phyloP scores from a whole-genome alignment of 2,113 vertebrate species.

The Dipodomys merriami region DNA sequence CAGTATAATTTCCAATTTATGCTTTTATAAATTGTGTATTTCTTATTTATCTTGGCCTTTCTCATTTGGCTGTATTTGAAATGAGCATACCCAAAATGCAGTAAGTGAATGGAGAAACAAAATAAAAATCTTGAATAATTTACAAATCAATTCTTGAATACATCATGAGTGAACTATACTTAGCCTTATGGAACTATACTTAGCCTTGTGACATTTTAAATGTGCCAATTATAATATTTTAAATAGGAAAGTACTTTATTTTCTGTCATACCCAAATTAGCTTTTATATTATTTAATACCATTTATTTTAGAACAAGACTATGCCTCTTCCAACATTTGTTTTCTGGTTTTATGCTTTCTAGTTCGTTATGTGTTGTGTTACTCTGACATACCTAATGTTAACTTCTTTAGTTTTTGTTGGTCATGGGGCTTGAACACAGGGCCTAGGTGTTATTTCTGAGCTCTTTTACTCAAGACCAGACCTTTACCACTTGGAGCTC shows the following conservation, averaged over 20 bases:
- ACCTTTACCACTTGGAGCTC: too few species aligned
- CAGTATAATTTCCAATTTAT: conserved; percentile 7
- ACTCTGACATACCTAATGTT: not conserved
- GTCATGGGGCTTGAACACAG: too few species aligned
- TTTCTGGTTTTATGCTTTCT: conserved; percentile 49
- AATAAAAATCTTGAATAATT: conserved; percentile 63
- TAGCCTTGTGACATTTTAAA: conserved; percentile 58
- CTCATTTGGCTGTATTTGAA: conserved; percentile 35
- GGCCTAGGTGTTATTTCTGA: too few species aligned
- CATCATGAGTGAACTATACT: conserved; percentile 61
- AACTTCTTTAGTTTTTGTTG: not conserved
- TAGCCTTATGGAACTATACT: conserved; percentile 64
- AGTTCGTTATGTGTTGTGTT: conserved; percentile 14
- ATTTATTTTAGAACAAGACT: conserved; percentile 63
- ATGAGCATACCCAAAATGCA: conserved; percentile 45
- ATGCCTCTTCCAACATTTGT: conserved; percentile 48
- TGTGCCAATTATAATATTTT: conserved; percentile 61
- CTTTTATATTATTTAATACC: conserved; percentile 52
- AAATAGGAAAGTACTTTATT: conserved; percentile 68
- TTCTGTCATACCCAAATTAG: conserved; percentile 57
- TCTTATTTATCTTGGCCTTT: conserved; percentile 47
- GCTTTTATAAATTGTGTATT: conserved; percentile 31
- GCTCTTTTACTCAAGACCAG: too few species aligned
- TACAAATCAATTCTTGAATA: conserved; percentile 49
- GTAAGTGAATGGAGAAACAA: not conserved